A percentile compares a stretch with the other conserved stretches of the same genome.
Conservation (phyloP, 2,113 vertebrate species). For the Propithecus coquereli region DNA sequence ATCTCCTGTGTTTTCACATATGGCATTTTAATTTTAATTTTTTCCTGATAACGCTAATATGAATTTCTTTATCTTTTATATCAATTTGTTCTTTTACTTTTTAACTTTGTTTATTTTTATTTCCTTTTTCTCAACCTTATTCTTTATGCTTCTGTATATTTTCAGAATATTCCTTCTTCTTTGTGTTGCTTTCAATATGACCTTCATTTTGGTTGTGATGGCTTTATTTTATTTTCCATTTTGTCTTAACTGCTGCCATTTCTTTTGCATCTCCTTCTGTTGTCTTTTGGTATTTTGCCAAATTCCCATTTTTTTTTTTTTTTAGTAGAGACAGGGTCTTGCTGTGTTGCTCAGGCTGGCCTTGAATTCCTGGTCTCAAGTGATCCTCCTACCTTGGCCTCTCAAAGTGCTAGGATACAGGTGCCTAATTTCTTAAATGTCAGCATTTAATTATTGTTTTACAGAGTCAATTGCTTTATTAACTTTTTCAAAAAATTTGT, state of each 20-base stretch:
- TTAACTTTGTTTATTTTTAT: not conserved
- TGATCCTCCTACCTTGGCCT: too few species aligned
- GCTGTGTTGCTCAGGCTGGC: too few species aligned
- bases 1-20: not conserved
- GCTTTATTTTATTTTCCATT: not conserved
- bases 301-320: too few species aligned
- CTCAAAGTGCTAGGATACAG: too few species aligned
- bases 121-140: not conserved
- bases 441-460: not conserved
- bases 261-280: not conserved
- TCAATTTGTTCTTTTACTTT: not conserved
- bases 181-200: not conserved
- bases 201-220: not conserved
- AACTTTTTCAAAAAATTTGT: not conserved
- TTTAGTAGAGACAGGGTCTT: too few species aligned
- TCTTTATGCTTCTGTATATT: not conserved
- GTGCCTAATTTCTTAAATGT: not conserved
- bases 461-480: not conserved
- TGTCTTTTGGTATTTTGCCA: not conserved
- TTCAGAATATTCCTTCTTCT: not conserved
- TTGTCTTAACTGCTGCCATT: not conserved
- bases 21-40: not conserved
- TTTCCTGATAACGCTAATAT: not conserved
- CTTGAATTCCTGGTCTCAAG: too few species aligned
- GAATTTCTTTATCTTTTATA: not conserved